Evolutionary conservation across 2,888 invertebrate species (phyloP).

Genomic region (Drosophila multiciliata): DNA sequence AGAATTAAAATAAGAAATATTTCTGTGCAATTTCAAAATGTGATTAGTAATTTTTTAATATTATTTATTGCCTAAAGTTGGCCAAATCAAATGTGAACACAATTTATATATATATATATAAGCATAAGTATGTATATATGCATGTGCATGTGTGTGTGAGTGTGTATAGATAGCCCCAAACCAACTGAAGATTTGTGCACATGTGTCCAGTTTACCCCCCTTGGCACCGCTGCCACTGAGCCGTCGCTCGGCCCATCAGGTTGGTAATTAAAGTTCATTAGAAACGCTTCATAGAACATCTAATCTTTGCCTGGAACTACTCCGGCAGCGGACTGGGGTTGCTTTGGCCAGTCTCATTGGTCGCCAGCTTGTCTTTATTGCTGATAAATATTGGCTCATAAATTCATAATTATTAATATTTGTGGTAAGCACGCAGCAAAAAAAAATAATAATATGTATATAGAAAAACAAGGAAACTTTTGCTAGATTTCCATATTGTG

Average conservation of each 20-base stretch:
- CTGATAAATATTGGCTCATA: constrained; percentile 74
- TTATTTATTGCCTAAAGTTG: background rate
- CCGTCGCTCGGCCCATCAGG: constrained; percentile 30
- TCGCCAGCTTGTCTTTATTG: constrained; percentile 73
- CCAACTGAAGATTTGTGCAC: constrained; percentile 6
- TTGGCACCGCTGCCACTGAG: background rate
- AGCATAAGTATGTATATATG: background rate
- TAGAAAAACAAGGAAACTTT: background rate
- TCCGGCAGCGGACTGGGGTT: constrained; percentile 13
- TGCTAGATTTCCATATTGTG: constrained; percentile 11
- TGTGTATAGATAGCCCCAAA: background rate
- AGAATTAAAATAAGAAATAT: background rate
- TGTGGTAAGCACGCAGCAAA: constrained; percentile 28
- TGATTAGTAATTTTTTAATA: background rate
- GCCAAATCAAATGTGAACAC: no score
- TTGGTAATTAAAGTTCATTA: constrained; percentile 76
- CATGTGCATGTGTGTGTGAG: background rate
- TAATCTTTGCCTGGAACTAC: constrained; percentile 21
- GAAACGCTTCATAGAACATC: constrained; percentile 67
- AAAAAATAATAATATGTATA: background rate
- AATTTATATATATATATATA: background rate
- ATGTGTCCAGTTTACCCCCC: constrained; percentile 3
- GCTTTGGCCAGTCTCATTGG: constrained; percentile 33
- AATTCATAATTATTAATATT: constrained; percentile 79
- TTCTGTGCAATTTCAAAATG: background rate